Evolutionary conservation across 2,113 vertebrate genomes (phyloP), one percentile per base, ranked within the genome.

Genomic region (Sialia sialis): DNA sequence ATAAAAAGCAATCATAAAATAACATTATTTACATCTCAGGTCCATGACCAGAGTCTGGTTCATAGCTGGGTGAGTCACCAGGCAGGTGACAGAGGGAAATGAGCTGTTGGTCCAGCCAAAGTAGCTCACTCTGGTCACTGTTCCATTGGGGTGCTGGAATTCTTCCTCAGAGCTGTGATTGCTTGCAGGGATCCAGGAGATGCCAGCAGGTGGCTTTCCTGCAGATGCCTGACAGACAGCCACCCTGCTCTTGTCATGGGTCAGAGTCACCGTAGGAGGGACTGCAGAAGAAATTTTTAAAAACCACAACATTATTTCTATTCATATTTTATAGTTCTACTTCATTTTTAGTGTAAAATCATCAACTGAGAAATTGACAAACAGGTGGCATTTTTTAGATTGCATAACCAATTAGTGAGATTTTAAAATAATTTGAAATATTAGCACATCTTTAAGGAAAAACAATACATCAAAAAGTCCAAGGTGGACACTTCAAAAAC

Each of bases 161-260:
- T 91, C 52, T 9, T 93, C 36, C 63, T 69, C 12, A 0, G 56
- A 68, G 74, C 15, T 66, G 62, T 93, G 90, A 4, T n/a, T 55
- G 25, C 89, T 87, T 38, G 32, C 56, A 80, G 97, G 95, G n/a
- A 34, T 67, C 97, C 97, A 97, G 70, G 63, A 97, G 80, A 98
- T 91, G 41, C n/a, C 64, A 13, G 97, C 97, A 93, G 97, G 93
- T 23, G 97, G 97, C 68, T 96, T 98, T 73, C 96, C 96, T 63
- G 89, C 79, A 74, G 69, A 62, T 0, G 95, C 97, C 58, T 78
- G 73, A 32, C 98, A 97, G 17, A 81, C 46, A 15, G 32, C 64
- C 11, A 44, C 64, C 52, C 62, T 41, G 3, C 41, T 90, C 8
- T 55, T 4, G 0, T 29, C n/a, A 5, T 0, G 7, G 52, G 16